Evolutionary conservation across 2,888 invertebrate genomes (phyloP), one percentile per base, ranked within the genome.

Genomic region (Anaspis maculata): DNA sequence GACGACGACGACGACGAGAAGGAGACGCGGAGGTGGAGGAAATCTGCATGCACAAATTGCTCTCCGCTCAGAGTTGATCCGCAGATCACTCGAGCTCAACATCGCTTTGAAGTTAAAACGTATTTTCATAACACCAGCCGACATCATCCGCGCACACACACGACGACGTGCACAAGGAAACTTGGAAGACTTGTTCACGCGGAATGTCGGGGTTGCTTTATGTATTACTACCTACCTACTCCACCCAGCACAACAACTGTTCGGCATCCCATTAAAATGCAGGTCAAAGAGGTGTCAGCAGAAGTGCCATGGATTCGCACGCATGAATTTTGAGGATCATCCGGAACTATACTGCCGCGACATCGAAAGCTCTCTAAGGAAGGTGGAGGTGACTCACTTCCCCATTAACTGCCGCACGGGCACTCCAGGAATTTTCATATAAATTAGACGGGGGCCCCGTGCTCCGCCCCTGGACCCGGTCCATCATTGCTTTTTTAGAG

Each of bases 1-100:
- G n/a, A n/a, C n/a, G n/a, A n/a, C n/a, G n/a, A n/a, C n/a, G n/a
- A n/a, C n/a, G n/a, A n/a, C n/a, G n/a, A n/a, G n/a, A n/a, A n/a
- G n/a, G n/a, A n/a, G n/a, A n/a, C n/a, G n/a, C n/a, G n/a, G n/a
- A n/a, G n/a, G 19, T 10, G 45, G 44, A 48, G 50, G 41, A 57
- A 58, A 60, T 61, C 59, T 60, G 57, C 58, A 61, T 60, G 55
- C 55, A 56, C 59, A 60, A 60, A 62, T 59, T 58, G 59, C 56
- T 57, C 51, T 55, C 45, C 36, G 39, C 41, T 42, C 46, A 42
- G 46, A 52, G 55, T 54, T 52, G 57, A 58, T 58, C 56, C 47
- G 46, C 48, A 49, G 57, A 59, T 58, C 56, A 49, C 46, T 54
- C 43, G 51, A 49, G 49, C 49, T 48, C 48, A 45, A 49, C 50